These are phyloP conservation scores for Magallana gigas DNA, from an alignment of 1,140 invertebrate genomes.

Conservation along the genomic window DNA sequence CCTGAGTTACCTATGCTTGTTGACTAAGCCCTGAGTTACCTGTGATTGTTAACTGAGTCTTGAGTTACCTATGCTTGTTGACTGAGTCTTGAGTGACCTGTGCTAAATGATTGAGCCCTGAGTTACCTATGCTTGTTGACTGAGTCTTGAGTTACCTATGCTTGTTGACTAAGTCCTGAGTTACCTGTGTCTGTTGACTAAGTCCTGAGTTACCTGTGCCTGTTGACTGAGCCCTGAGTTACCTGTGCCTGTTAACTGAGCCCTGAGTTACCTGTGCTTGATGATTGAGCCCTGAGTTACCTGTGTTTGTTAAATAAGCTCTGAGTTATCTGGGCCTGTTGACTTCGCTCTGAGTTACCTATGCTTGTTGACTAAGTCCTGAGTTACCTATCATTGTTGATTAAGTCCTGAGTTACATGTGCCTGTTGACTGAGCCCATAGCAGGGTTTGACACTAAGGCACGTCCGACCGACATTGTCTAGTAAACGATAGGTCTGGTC, in stretches of 20 bases:
- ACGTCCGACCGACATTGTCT: too few species aligned
- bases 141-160: constrained; percentile 76
- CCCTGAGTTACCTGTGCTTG: constrained; percentile 70
- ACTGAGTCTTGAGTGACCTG: constrained; percentile 84
- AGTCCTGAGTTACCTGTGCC: constrained; percentile 80
- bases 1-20: constrained; percentile 89
- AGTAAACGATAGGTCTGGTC: too few species aligned
- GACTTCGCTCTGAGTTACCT: constrained; percentile 80
- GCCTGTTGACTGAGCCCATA: constrained; percentile 89
- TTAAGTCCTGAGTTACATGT: constrained; percentile 87
- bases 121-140: constrained; percentile 89
- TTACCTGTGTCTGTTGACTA: constrained; percentile 82
- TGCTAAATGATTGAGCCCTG: neutral
- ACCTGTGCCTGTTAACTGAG: constrained; percentile 85
- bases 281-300: constrained; percentile 73
- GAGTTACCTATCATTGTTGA: constrained; percentile 87
- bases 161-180: too few species aligned
- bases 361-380: neutral
- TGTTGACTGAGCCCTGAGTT: constrained; percentile 91
- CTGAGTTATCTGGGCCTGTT: constrained; percentile 88
- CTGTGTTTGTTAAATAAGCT: neutral
- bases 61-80: constrained; percentile 89
- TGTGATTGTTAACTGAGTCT: constrained; percentile 90
- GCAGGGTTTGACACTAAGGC: too few species aligned
- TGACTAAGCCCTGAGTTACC: constrained; percentile 87